Evolutionary conservation across 2,888 invertebrate species (phyloP).

Genomic region (Odontocolon sp.): DNA sequence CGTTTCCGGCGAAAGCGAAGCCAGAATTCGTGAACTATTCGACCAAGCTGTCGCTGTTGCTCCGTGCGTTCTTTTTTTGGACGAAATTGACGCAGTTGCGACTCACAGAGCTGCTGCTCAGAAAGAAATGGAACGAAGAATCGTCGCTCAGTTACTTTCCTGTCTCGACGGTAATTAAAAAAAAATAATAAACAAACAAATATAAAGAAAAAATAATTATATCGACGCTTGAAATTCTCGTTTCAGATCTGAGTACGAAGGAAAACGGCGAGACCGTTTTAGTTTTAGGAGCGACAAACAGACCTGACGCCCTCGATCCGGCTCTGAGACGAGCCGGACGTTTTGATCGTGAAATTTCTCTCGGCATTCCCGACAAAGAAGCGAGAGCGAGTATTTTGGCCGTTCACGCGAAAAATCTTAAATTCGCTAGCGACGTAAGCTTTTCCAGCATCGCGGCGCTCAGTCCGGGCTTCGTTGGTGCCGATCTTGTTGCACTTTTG

Average conservation of each 20-base stretch:
- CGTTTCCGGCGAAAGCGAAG: conserved; percentile 97
- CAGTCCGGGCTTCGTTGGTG: conserved; percentile 98
- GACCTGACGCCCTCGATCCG: conserved; percentile 95
- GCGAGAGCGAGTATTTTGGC: conserved; percentile 91
- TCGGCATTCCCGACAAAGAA: conserved; percentile 95
- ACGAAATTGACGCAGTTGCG: conserved; percentile 98
- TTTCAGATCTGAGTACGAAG: conserved; percentile 81
- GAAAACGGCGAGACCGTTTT: conserved; percentile 86
- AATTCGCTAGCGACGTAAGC: conserved; percentile 87
- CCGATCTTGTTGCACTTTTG: conserved; percentile 93
- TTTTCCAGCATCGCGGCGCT: conserved; percentile 88
- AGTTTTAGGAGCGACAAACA: conserved; percentile 97
- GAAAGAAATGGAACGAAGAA: conserved; percentile 97
- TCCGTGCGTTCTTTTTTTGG: conserved; percentile 95
- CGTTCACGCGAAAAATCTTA: conserved; percentile 87
- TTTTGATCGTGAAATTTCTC: conserved; percentile 95
- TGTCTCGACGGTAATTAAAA: conserved; percentile 89
- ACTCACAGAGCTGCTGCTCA: conserved; percentile 94
- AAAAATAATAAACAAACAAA: background rate
- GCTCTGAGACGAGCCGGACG: conserved; percentile 95
- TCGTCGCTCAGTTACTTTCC: conserved; percentile 95
- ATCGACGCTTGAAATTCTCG: background rate
- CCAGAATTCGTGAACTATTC: conserved; percentile 94
- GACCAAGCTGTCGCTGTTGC: conserved; percentile 89
- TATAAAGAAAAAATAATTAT: background rate